Evolutionary conservation across 92 coral and sea anemone genomes (phyloP).

Genomic region (Nematostella vectensis): DNA sequence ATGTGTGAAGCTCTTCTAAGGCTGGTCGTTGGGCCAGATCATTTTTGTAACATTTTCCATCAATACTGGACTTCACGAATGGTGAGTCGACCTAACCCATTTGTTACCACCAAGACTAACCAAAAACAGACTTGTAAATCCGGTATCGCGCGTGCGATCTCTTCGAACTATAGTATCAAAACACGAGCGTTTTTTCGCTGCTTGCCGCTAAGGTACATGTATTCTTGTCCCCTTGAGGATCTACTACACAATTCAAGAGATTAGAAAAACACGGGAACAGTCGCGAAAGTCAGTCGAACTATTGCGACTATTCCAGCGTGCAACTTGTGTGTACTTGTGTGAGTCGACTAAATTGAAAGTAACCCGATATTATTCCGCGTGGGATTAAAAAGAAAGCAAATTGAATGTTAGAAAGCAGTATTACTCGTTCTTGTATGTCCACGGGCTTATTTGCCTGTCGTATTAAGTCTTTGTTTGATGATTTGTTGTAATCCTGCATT

Average conservation of each 20-base stretch:
- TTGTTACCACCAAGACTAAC: too few relatives aligned
- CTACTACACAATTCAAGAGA: too few relatives aligned
- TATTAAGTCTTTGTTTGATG: background rate
- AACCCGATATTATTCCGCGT: too few relatives aligned
- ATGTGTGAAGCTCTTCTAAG: constrained; percentile 61
- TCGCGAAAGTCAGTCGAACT: too few relatives aligned
- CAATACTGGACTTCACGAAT: constrained; percentile 66
- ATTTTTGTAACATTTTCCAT: constrained; percentile 42
- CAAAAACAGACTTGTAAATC: background rate
- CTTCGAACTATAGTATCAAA: background rate
- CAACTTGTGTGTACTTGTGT: too few relatives aligned
- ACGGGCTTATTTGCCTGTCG: background rate
- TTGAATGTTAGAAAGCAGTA: background rate
- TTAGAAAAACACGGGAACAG: too few relatives aligned
- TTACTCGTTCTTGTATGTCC: background rate
- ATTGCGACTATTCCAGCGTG: too few relatives aligned
- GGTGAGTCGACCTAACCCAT: constrained; percentile 25
- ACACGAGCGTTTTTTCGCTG: background rate
- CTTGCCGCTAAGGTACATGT: background rate
- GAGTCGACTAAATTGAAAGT: too few relatives aligned
- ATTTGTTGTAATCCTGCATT: too few relatives aligned
- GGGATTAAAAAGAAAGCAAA: background rate
- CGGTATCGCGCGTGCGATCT: too few relatives aligned
- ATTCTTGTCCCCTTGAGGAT: too few relatives aligned
- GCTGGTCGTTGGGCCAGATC: constrained; percentile 40